These are phyloP conservation scores for Turdus rufiventris DNA, from an alignment of 2,113 vertebrate species.

Conservation along the genomic window DNA sequence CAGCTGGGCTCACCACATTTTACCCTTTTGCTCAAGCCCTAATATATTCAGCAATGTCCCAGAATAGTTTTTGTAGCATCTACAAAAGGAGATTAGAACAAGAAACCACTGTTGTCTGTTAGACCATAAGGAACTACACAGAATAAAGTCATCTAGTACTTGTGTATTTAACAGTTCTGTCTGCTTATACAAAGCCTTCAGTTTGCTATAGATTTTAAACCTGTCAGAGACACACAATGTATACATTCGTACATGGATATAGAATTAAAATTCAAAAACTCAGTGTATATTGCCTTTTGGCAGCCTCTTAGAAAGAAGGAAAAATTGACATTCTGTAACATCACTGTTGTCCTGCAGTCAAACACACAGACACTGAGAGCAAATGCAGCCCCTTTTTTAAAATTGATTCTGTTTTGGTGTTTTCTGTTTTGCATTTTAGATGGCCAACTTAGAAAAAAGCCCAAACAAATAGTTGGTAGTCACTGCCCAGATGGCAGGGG, in stretches of 20 bases:
- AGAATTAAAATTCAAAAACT: not conserved
- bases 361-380: not conserved
- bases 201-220: not conserved
- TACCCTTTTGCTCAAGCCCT: not conserved
- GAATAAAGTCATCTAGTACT: not conserved
- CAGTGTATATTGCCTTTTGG: not conserved
- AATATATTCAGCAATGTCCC: not conserved
- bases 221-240: not conserved
- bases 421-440: not conserved
- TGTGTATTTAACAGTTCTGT: not conserved
- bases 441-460: not conserved
- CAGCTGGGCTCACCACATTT: not conserved
- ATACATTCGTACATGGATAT: no score
- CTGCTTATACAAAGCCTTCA: not conserved
- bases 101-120: not conserved
- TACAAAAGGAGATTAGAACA: not conserved
- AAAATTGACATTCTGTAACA: not conserved
- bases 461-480: not conserved
- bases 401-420: rapidly evolving
- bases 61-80: not conserved
- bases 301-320: not conserved
- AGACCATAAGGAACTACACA: not conserved
- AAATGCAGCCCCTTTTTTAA: not conserved
- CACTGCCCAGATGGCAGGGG: not conserved
- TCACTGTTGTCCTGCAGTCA: not conserved